These are phyloP conservation scores for Ciconia nigra DNA, from an alignment of 2,797 vertebrate genomes.

Conservation along the genomic window DNA sequence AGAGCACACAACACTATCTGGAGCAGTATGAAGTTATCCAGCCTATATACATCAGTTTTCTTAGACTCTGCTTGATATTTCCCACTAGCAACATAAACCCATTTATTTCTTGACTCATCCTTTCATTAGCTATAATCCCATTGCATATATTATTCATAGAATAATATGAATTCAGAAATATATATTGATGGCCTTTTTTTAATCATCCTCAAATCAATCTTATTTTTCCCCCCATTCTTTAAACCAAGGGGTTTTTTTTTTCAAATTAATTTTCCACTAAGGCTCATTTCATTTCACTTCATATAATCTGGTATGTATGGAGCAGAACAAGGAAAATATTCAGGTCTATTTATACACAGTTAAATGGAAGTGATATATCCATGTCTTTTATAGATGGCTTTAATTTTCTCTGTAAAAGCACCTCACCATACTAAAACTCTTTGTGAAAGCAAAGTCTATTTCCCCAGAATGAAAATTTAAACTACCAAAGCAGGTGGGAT, in stretches of 20 bases:
- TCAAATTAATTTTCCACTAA: conserved; percentile 18
- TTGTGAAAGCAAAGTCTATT: neutral
- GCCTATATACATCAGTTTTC: neutral
- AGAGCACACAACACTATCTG: neutral
- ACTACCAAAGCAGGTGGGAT: neutral
- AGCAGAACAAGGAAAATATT: neutral
- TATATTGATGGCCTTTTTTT: neutral
- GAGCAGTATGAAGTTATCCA: neutral
- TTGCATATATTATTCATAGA: conserved; percentile 53
- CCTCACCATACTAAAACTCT: neutral
- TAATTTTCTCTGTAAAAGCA: conserved; percentile 37
- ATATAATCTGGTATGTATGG: neutral
- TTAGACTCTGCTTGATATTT: conserved; percentile 13
- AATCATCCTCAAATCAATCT: neutral
- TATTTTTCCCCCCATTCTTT: neutral
- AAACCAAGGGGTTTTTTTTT: neutral
- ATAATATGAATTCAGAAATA: conserved; percentile 1
- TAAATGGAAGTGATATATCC: conserved; percentile 17
- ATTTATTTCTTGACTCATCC: conserved; percentile 45
- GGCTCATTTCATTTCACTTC: conserved; percentile 15
- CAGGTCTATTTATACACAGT: neutral
- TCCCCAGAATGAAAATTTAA: neutral
- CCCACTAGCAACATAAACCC: conserved; percentile 26
- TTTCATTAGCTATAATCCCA: conserved; percentile 24
- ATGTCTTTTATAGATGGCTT: conserved; percentile 37